These are phyloP conservation scores for Eciton burchellii DNA, from an alignment of 1,140 invertebrate genomes.

Conservation along the genomic window DNA sequence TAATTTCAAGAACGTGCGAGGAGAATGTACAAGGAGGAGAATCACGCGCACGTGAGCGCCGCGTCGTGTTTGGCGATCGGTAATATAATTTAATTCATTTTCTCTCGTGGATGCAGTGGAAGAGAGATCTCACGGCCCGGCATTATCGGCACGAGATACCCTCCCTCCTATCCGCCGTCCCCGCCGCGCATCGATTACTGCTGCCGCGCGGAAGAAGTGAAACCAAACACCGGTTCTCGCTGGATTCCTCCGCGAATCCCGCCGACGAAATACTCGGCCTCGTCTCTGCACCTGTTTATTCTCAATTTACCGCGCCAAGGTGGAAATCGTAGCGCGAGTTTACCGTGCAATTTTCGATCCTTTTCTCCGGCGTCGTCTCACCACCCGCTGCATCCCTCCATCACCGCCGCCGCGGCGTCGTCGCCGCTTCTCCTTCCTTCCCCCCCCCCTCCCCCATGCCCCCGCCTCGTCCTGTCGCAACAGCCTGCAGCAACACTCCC, in stretches of 20 bases:
- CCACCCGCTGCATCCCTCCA: slow-evolving; percentile 8
- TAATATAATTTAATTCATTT: not conserved
- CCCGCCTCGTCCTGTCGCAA: slow-evolving; percentile 38
- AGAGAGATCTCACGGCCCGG: not conserved
- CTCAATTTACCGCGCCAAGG: slow-evolving; percentile 71
- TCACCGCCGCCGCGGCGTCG: slow-evolving; percentile 1
- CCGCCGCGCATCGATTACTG: slow-evolving; percentile 12
- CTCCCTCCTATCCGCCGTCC: no score
- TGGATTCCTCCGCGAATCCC: slow-evolving; percentile 53
- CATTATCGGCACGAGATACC: not conserved
- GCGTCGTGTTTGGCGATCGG: not conserved
- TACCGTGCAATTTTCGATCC: slow-evolving; percentile 76
- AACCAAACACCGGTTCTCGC: slow-evolving; percentile 43
- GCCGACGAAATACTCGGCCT: slow-evolving; percentile 49
- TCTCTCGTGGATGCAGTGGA: not conserved
- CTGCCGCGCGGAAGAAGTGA: slow-evolving; percentile 22
- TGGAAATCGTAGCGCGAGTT: slow-evolving; percentile 74
- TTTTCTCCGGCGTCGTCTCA: slow-evolving; percentile 43
- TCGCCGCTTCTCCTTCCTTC: no score
- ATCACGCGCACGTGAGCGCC: no score
- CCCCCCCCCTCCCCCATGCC: not conserved
- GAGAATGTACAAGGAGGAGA: not conserved
- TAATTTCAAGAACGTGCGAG: no score
- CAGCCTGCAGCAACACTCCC: slow-evolving; percentile 61
- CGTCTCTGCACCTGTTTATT: slow-evolving; percentile 71